Evolutionary conservation across 23 tunicate genomes (phyloP), one percentile per base, ranked within the genome.

Genomic region (Clavelina lepadiformis): DNA sequence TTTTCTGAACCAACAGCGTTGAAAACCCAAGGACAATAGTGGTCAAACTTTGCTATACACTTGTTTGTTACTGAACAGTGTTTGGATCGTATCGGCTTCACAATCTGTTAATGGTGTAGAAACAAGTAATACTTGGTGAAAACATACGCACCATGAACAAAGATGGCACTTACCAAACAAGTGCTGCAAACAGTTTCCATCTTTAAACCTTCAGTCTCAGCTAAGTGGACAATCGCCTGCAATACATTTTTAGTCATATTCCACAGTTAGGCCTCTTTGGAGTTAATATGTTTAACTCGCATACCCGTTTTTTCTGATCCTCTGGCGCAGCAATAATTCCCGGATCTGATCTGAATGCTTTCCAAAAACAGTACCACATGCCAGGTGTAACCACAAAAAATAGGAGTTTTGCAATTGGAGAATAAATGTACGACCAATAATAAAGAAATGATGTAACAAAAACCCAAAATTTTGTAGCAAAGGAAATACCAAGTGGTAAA

Each of bases 11-110:
- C 98, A n/a, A 93, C 77, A 23, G 98, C 82, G 72, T 93, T 93
- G 63, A 78, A 78, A 18, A 93, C 98, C 98, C 98, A 93, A 5
- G 98, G 98, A 74, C 98, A 93, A 63, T 82, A 93, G 56, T 93
- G 98, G 35, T 93, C 98, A 25, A 80, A 93, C 49, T 75, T 85
- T 3, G 98, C 98, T 18, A 93, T 70, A 35, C 93, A 84, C 60
- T 68, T 73, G 61, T 93, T 93, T 35, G 94, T 78, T 31, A 85
- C 93, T 7, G 82, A 74, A 55, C 98, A 93, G 44, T 93, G 93
- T 66, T 93, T 93, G 1, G 94, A 85, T 51, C 98, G 70, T 2
- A 85, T 57, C 26, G 98, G 97, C 53, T 89, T 89, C 30, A 57
- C 37, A 31, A 89, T 76, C 97, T 89, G 62, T 6, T 20, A 55